Conservation (phyloP, 1,140 invertebrate genomes). For the Aradophagus sp. region DNA sequence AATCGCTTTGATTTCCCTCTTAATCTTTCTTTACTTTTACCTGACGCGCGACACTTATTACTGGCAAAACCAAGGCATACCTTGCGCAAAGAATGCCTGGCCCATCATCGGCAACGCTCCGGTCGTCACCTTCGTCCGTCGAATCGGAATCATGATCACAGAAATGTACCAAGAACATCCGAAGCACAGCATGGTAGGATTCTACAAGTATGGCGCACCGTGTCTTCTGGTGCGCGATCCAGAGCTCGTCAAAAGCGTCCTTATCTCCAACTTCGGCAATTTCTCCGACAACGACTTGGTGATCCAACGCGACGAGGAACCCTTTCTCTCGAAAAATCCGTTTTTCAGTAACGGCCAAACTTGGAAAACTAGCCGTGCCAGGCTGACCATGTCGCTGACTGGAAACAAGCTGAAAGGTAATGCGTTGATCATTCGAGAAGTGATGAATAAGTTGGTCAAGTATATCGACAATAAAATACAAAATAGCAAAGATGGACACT, state of each 20-base stretch:
- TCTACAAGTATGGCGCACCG: constrained; percentile 61
- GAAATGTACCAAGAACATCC: constrained; percentile 43
- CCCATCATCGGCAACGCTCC: constrained; percentile 10
- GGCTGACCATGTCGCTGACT: constrained; percentile 43
- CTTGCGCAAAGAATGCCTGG: constrained; percentile 50
- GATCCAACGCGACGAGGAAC: constrained; percentile 41
- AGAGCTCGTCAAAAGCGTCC: constrained; percentile 63
- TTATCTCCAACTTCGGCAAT: constrained; percentile 64
- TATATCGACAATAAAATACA: constrained; percentile 45
- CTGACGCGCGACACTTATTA: constrained; percentile 62
- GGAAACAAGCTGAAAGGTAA: constrained; percentile 48
- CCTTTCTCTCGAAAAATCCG: constrained; percentile 55
- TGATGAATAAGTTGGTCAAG: constrained; percentile 25
- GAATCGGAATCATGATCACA: constrained; percentile 1
- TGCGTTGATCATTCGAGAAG: constrained; percentile 1
- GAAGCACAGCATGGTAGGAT: constrained; percentile 61
- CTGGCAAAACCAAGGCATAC: constrained; percentile 70
- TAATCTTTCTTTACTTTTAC: constrained; percentile 41
- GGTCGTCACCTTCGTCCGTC: constrained; percentile 3
- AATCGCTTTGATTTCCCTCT: no score
- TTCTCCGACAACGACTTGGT: constrained; percentile 46
- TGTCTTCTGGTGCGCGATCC: constrained; percentile 64
- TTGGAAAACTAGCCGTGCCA: constrained; percentile 42
- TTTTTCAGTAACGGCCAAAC: constrained; percentile 57
- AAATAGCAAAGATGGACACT: neutral